These are phyloP conservation scores for Tanypteryx hageni DNA, from an alignment of 2,888 invertebrate species.

Conservation along the genomic window DNA sequence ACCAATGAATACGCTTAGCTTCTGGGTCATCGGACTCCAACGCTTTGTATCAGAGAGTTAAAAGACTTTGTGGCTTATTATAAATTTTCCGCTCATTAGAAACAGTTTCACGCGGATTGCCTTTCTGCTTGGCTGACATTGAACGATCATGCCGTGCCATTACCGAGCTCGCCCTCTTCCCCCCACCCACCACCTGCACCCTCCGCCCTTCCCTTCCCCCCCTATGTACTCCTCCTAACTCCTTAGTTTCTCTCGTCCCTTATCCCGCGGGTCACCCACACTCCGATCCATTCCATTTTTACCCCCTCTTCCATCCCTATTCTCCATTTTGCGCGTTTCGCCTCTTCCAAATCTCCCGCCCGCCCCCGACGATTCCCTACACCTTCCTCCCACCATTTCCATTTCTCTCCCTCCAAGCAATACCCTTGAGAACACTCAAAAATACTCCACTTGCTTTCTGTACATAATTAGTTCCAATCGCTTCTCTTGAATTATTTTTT, in stretches of 20 bases:
- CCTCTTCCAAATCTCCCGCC: neutral
- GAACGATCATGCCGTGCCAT: neutral
- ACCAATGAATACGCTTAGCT: constrained; percentile 1
- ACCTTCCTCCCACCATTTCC: neutral
- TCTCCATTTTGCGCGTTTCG: neutral
- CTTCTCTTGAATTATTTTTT: constrained; percentile 9
- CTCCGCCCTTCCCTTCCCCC: neutral
- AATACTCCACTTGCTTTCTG: neutral
- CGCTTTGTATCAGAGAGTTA: neutral
- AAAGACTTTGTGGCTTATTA: constrained; percentile 28
- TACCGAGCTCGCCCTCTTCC: neutral
- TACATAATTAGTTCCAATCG: constrained; percentile 19
- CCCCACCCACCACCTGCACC: neutral
- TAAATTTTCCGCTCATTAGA: constrained; percentile 32
- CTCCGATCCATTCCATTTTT: constrained; percentile 38
- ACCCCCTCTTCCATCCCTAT: constrained; percentile 1
- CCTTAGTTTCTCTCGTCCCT: neutral
- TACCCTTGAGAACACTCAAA: neutral
- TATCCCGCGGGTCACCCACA: neutral
- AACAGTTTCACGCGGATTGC: neutral
- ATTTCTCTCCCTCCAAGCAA: neutral
- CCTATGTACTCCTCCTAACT: neutral
- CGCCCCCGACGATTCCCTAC: neutral
- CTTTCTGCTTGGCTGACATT: constrained; percentile 12
- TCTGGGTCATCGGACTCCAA: neutral